Percentiles rank a stretch among this genome's conserved stretches.
phyloP scores from a whole-genome alignment of 1,140 invertebrate species.

The Drosophila pandora region DNA sequence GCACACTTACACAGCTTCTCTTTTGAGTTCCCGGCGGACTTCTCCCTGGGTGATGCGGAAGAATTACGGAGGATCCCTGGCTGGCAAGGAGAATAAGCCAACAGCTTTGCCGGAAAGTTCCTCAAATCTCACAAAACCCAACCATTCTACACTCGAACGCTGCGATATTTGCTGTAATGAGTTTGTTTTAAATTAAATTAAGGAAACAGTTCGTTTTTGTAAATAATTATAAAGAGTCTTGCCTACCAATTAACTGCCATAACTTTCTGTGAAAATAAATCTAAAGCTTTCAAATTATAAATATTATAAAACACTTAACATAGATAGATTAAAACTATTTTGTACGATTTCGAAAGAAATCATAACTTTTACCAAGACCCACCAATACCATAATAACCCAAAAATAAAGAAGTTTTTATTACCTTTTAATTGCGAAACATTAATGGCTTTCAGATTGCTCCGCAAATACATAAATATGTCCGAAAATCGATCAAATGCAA shows the following conservation, averaged over 20 bases:
- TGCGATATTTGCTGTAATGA: slow-evolving; percentile 56
- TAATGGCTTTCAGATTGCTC: slow-evolving; percentile 6
- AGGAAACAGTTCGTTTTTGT: background rate
- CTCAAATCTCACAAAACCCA: background rate
- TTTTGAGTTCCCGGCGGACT: slow-evolving; percentile 43
- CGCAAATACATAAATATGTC: slow-evolving; percentile 12
- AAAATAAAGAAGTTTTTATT: slow-evolving; percentile 24
- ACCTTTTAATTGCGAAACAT: slow-evolving; percentile 29
- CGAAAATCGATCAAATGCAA: slow-evolving; percentile 11
- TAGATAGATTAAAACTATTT: background rate
- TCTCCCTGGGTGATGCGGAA: slow-evolving; percentile 62
- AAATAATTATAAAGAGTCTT: background rate
- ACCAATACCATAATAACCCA: slow-evolving; percentile 9
- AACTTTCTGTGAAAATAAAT: background rate
- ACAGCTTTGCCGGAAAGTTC: background rate
- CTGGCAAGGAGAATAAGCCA: slow-evolving; percentile 21
- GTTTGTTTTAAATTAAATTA: slow-evolving; percentile 22
- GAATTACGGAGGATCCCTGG: slow-evolving; percentile 23
- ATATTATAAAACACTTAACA: background rate
- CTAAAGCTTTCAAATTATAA: background rate
- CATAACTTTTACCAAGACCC: background rate
- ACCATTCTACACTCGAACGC: slow-evolving; percentile 34
- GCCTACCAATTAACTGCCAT: slow-evolving; percentile 1
- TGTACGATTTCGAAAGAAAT: background rate
- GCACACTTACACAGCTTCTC: slow-evolving; percentile 32